Conservation (phyloP, 2,797 vertebrate species). For the Hoplostethus atlanticus region DNA sequence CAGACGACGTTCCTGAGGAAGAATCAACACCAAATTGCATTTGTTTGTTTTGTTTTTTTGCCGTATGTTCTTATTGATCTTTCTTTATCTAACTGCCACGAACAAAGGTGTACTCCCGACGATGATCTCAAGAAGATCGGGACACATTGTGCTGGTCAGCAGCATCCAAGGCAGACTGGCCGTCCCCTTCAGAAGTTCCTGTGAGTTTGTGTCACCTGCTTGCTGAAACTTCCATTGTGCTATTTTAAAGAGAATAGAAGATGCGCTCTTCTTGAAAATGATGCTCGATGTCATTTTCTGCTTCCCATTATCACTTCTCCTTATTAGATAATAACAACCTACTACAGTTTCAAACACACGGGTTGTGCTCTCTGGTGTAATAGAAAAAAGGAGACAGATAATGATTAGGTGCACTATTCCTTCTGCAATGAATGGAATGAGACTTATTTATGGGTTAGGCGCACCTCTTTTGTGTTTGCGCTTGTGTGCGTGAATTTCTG, state of each 20-base stretch:
- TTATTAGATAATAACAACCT: neutral
- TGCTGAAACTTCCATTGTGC: too few species aligned
- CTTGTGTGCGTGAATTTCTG: neutral
- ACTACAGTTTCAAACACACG: neutral
- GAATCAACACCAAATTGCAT: neutral
- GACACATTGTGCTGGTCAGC: slow-evolving; percentile 93
- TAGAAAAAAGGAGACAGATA: slow-evolving; percentile 11
- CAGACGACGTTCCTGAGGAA: neutral
- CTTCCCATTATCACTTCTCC: neutral
- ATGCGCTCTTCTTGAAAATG: neutral
- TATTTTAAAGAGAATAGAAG: too few species aligned
- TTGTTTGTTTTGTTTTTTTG: neutral
- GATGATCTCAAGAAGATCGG: slow-evolving; percentile 94
- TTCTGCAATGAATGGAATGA: slow-evolving; percentile 45
- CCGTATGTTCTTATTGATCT: neutral
- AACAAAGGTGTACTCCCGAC: slow-evolving; percentile 90
- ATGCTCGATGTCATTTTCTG: neutral
- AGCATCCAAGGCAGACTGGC: slow-evolving; percentile 95
- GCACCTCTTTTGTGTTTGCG: slow-evolving; percentile 24
- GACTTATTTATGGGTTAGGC: neutral
- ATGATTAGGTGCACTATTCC: slow-evolving; percentile 32
- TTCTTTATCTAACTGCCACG: slow-evolving; percentile 4
- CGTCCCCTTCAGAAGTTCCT: slow-evolving; percentile 93
- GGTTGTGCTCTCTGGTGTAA: slow-evolving; percentile 3
- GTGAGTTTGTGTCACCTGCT: slow-evolving; percentile 83